phyloP scores from a whole-genome alignment of 92 coral and sea anemone species.

The Isaurus tuberculatus region DNA sequence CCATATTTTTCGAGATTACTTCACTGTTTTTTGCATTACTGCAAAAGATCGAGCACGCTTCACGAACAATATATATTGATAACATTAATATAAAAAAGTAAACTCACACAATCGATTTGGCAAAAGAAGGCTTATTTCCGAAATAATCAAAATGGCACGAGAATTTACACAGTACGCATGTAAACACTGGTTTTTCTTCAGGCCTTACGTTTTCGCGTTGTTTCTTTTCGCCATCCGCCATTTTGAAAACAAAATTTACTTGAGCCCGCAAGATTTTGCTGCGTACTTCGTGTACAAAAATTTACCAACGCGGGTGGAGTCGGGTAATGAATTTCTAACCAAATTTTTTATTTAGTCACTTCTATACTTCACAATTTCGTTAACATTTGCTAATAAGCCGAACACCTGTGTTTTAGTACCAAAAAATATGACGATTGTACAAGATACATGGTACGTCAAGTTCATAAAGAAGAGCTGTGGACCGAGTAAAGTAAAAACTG shows the following conservation, averaged over 20 bases:
- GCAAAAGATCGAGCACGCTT: too few species aligned
- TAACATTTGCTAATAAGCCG: background rate
- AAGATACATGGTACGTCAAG: too few species aligned
- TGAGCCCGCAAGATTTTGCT: conserved; percentile 46
- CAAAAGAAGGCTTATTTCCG: conserved; percentile 87
- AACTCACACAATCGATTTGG: conserved; percentile 83
- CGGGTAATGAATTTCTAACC: too few species aligned
- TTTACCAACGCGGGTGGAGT: background rate
- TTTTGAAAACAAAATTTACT: background rate
- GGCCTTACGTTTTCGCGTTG: background rate
- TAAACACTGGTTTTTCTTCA: conserved; percentile 55
- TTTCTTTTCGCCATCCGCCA: conserved; percentile 31
- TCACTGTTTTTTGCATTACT: too few species aligned
- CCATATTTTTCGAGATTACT: too few species aligned
- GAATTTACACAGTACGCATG: conserved; percentile 81
- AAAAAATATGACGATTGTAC: background rate
- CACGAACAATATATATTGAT: too few species aligned
- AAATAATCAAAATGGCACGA: conserved; percentile 79
- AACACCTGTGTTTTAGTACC: too few species aligned
- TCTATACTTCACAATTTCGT: background rate
- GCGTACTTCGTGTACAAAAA: background rate
- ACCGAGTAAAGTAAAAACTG: too few species aligned
- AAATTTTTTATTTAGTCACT: background rate
- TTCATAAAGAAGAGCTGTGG: too few species aligned
- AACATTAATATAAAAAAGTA: too few species aligned